Percentiles rank a stretch among this genome's conserved stretches.
Evolutionary conservation across 1,140 invertebrate genomes (phyloP).

Genomic region (Coelopa frigida): DNA sequence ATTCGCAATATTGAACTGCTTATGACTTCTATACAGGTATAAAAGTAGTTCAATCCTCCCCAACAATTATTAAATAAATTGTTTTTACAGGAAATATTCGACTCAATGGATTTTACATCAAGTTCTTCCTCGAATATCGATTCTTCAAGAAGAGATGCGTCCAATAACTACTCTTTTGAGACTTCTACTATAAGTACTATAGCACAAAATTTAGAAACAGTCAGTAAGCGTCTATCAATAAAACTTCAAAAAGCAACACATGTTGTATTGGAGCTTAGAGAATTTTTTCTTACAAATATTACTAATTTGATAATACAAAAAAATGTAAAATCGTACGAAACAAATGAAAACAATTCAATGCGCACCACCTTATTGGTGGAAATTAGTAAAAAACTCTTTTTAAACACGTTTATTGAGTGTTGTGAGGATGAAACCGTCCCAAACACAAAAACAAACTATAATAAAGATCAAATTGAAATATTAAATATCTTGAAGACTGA

Average conservation of each 20-base stretch:
- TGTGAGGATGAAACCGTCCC: slow-evolving; percentile 22
- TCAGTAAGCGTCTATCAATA: slow-evolving; percentile 41
- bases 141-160: slow-evolving; percentile 1
- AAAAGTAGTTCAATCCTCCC: slow-evolving; percentile 11
- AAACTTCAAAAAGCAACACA: slow-evolving; percentile 45
- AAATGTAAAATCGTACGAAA: too few species aligned
- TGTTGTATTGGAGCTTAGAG: slow-evolving; percentile 32
- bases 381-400: slow-evolving; percentile 22
- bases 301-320: slow-evolving; percentile 28
- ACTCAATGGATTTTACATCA: slow-evolving; percentile 42
- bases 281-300: slow-evolving; percentile 35
- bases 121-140: slow-evolving; percentile 1
- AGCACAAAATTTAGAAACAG: slow-evolving; percentile 38
- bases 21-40: slow-evolving; percentile 52
- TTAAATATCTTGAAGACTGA: slow-evolving; percentile 39
- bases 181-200: slow-evolving; percentile 16
- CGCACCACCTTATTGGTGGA: slow-evolving; percentile 10
- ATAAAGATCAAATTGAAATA: slow-evolving; percentile 42
- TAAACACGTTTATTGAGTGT: slow-evolving; percentile 36
- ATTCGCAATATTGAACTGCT: slow-evolving; percentile 53
- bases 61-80: slow-evolving; percentile 5
- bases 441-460: slow-evolving; percentile 20
- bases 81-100: slow-evolving; percentile 45
- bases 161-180: not conserved
- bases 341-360: slow-evolving; percentile 17